Evolutionary conservation across 2,113 vertebrate species (phyloP).

Genomic region (Haemorhous mexicanus): DNA sequence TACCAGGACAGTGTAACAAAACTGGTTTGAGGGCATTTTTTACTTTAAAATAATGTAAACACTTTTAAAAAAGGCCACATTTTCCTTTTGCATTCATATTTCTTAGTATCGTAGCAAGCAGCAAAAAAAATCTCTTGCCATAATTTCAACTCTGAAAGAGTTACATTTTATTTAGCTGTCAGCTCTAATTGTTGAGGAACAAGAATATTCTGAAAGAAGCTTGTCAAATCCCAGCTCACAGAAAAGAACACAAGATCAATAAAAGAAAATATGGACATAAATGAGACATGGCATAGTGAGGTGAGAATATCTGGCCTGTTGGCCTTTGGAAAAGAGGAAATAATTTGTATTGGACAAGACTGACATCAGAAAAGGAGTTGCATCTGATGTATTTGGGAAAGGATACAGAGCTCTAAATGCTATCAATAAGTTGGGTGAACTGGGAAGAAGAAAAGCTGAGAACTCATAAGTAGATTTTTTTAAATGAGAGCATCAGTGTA

Average conservation of each 20-base stretch:
- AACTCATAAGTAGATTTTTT: neutral
- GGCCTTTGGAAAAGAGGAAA: neutral
- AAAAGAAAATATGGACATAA: neutral
- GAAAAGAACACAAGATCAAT: neutral
- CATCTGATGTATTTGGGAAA: neutral
- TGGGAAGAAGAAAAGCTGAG: neutral
- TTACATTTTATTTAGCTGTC: neutral
- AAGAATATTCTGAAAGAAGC: neutral
- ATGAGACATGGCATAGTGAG: neutral
- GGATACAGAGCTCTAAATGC: neutral
- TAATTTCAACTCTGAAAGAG: neutral
- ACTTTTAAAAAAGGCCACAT: accelerated
- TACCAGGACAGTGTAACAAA: neutral
- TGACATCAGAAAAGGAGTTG: neutral
- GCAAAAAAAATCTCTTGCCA: neutral
- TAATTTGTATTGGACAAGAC: neutral
- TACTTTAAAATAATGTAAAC: neutral
- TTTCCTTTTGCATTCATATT: neutral
- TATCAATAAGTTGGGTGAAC: neutral
- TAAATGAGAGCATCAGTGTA: neutral
- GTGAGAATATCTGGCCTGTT: neutral
- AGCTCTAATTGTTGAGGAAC: neutral
- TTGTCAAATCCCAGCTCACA: neutral
- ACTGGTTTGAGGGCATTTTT: neutral
- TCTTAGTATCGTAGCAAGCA: neutral